Evolutionary conservation across 30 jellyfish, hydroid and myxozoan species (phyloP).

Genomic region (Cassiopea xamachana): DNA sequence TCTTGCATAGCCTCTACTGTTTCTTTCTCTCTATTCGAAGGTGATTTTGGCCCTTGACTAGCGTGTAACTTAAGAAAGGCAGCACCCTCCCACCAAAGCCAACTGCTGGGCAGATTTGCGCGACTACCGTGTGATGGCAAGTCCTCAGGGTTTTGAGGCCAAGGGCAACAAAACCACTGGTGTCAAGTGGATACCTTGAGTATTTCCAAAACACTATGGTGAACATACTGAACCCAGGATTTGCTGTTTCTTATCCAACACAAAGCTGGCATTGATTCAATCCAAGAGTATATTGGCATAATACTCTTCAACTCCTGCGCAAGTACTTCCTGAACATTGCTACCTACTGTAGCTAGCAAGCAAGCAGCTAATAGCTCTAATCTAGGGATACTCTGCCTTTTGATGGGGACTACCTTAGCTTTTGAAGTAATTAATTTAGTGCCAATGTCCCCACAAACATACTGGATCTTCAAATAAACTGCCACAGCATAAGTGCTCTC

Average conservation of each 20-base stretch:
- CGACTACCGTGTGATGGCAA: neutral
- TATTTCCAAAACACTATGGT: neutral
- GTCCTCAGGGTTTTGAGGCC: neutral
- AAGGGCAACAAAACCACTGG: neutral
- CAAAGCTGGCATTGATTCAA: slow-evolving; percentile 71
- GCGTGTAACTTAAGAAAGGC: neutral
- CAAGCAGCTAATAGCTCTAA: slow-evolving; percentile 71
- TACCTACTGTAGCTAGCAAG: neutral
- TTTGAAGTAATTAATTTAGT: neutral
- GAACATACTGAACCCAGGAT: neutral
- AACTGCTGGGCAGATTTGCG: neutral
- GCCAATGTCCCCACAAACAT: slow-evolving; percentile 54
- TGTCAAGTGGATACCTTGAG: neutral
- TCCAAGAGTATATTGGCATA: slow-evolving; percentile 63
- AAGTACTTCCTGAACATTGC: neutral
- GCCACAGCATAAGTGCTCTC: slow-evolving; percentile 70
- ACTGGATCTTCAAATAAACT: slow-evolving; percentile 66
- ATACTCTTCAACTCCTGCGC: slow-evolving; percentile 32
- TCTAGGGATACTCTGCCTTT: slow-evolving; percentile 70
- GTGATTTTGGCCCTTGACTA: neutral
- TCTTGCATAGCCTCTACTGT: slow-evolving; percentile 11
- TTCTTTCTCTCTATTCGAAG: slow-evolving; percentile 2
- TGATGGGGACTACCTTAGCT: slow-evolving; percentile 76
- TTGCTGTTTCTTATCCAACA: slow-evolving; percentile 65
- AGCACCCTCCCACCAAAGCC: neutral